Base-by-base conservation (phyloP, 1,140 invertebrate genomes). In the Oryctes rhinoceros region DNA sequence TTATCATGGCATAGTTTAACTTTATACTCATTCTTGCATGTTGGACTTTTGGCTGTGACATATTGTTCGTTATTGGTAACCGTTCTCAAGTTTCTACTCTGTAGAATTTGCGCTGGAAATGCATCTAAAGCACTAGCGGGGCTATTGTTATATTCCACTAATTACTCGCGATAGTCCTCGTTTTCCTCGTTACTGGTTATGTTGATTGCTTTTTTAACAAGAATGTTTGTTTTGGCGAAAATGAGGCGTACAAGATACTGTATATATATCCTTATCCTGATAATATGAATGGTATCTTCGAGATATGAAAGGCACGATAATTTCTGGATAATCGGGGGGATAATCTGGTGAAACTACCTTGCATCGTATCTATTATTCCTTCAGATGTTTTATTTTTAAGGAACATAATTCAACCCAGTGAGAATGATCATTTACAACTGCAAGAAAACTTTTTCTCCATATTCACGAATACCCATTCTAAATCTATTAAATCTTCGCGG, bases 141-240 rank as follows among this genome's bases (percentile, higher is more conserved):
- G 15, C 39, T 76, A 20, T 80, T 80, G 48, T 76, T 80, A 37
- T 80, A 80, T 30, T 80, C 79, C 47, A 80, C 20, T 49, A 80
- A 5, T 15, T 39, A 37, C 62, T 76, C 71, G 9, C 47, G n/a
- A 35, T 39, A 76, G 67, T 80, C 71, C 15, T 20, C 49, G 1
- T 80, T 76, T 6, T 75, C 74, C 30, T 80, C 79, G 4, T 6
- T 30, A 62, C 71, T 53, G 13, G 18, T 0, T 10, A 80, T 59
- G 67, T 49, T 53, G 1, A 80, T 71, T 35, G 79, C 79, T 24
- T 76, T 80, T 76, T 80, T 71, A 3, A 71, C 79, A 13, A 80
- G 49, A 3, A 67, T 30, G n/a, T n/a, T 80, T 80, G 48, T 71
- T 80, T 37, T 62, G 35, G 9, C 49, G 79, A 20, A 59, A 59